Evolutionary conservation across 2,797 vertebrate genomes (phyloP).

Genomic region (Furcifer pardalis): DNA sequence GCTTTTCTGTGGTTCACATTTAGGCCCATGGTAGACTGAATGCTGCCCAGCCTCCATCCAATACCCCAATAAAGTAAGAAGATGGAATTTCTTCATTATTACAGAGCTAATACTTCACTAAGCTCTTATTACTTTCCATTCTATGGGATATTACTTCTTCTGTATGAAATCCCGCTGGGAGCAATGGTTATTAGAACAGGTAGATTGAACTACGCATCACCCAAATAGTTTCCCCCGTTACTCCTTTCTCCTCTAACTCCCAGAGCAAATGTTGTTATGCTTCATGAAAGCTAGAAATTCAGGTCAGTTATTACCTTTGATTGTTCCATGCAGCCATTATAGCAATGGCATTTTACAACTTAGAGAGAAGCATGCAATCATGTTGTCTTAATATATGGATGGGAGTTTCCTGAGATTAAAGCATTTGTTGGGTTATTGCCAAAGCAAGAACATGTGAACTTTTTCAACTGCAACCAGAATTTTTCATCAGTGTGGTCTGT

Average conservation of each 20-base stretch:
- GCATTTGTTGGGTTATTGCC: not conserved
- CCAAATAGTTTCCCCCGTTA: conserved; percentile 50
- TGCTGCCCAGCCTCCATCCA: not conserved
- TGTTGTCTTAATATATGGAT: conserved; percentile 24
- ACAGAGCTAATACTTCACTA: conserved; percentile 22
- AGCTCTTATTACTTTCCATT: conserved; percentile 57
- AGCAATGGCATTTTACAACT: conserved; percentile 24
- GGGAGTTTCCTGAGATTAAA: too few species aligned
- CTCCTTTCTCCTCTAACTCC: conserved; percentile 54
- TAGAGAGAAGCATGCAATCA: conserved; percentile 29
- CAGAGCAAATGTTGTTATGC: conserved; percentile 54
- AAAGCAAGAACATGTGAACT: too few species aligned
- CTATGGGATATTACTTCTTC: conserved; percentile 54
- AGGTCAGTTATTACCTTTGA: conserved; percentile 41
- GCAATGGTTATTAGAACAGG: conserved; percentile 52
- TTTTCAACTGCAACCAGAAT: too few species aligned
- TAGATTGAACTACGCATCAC: conserved; percentile 62
- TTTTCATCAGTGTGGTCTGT: too few species aligned
- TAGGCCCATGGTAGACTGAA: not conserved
- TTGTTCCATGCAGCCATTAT: conserved; percentile 23
- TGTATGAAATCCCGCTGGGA: conserved; percentile 57
- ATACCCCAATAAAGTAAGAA: not conserved
- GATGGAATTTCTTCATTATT: conserved; percentile 20
- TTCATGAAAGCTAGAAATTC: conserved; percentile 43
- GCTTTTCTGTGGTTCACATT: not conserved